These are phyloP conservation scores for Cistogaster globosa DNA, from an alignment of 2,888 invertebrate species.

Conservation along the genomic window DNA sequence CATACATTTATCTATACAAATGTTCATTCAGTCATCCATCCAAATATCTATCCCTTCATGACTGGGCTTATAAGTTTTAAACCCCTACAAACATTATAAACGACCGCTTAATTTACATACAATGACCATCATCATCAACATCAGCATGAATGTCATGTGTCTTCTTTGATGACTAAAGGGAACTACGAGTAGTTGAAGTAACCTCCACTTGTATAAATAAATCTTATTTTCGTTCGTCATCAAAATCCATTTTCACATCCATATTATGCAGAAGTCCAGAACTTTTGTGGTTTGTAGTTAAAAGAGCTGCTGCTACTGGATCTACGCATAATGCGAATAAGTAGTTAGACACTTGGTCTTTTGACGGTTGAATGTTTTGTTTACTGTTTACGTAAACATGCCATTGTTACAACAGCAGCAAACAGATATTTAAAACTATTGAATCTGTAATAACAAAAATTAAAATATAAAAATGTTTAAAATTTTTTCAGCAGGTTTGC, in stretches of 20 bases:
- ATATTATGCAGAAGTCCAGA: slow-evolving; percentile 45
- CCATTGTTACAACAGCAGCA: slow-evolving; percentile 47
- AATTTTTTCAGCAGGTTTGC: too few relatives aligned
- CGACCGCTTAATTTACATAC: slow-evolving; percentile 81
- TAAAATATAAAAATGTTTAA: too few relatives aligned
- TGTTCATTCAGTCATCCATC: slow-evolving; percentile 52
- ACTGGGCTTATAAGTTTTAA: slow-evolving; percentile 61
- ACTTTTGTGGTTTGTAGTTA: slow-evolving; percentile 26
- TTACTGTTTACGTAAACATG: slow-evolving; percentile 66
- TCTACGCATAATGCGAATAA: slow-evolving; percentile 71
- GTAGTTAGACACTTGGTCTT: slow-evolving; percentile 75
- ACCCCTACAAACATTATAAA: slow-evolving; percentile 70
- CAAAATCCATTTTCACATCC: slow-evolving; percentile 16
- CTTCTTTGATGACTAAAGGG: slow-evolving; percentile 69
- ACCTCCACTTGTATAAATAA: slow-evolving; percentile 59
- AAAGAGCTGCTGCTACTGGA: slow-evolving; percentile 69
- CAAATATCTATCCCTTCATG: slow-evolving; percentile 57
- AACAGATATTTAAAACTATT: slow-evolving; percentile 68
- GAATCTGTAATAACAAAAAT: background rate
- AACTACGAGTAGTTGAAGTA: slow-evolving; percentile 54
- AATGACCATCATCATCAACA: slow-evolving; percentile 79
- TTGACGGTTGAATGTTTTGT: slow-evolving; percentile 76
- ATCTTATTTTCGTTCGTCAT: slow-evolving; percentile 59
- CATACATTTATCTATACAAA: slow-evolving; percentile 50
- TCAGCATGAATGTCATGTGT: slow-evolving; percentile 73